Evolutionary conservation across 2,113 vertebrate species (phyloP).

Genomic region (Gymnogyps californianus): DNA sequence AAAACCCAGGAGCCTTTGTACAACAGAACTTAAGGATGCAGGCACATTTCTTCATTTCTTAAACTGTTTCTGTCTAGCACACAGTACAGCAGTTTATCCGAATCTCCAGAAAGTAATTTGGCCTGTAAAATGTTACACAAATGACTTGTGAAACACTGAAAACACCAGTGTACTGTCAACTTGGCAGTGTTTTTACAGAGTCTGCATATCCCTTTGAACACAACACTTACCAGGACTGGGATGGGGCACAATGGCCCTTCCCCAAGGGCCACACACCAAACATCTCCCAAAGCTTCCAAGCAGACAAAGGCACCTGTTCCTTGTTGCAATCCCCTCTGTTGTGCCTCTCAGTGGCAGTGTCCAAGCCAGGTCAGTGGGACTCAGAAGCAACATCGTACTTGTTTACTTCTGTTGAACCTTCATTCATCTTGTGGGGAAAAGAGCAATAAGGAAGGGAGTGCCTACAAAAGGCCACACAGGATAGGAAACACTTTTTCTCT

Average conservation of each 20-base stretch:
- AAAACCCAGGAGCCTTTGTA: not conserved
- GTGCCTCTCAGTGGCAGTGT: not conserved
- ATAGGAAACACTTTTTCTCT: not conserved
- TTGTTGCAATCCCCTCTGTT: not conserved
- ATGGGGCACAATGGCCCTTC: not conserved
- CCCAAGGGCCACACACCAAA: not conserved
- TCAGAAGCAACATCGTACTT: not conserved
- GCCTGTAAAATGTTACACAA: not conserved
- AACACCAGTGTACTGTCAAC: not conserved
- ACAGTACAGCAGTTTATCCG: not conserved
- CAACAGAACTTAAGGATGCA: not conserved
- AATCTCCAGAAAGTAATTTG: not conserved
- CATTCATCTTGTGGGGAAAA: not conserved
- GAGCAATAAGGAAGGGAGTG: not conserved
- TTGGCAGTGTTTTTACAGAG: not conserved
- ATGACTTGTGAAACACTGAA: not conserved
- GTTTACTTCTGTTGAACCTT: not conserved
- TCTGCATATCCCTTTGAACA: not conserved
- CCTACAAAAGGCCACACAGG: not conserved
- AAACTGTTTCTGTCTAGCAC: not conserved
- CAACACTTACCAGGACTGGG: not conserved
- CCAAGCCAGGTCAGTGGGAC: not conserved
- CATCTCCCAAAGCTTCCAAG: not conserved
- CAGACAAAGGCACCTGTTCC: not conserved
- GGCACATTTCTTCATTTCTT: not conserved